These are phyloP conservation scores for Drosophila parthenogenetica DNA, from an alignment of 2,888 invertebrate species.

Conservation along the genomic window DNA sequence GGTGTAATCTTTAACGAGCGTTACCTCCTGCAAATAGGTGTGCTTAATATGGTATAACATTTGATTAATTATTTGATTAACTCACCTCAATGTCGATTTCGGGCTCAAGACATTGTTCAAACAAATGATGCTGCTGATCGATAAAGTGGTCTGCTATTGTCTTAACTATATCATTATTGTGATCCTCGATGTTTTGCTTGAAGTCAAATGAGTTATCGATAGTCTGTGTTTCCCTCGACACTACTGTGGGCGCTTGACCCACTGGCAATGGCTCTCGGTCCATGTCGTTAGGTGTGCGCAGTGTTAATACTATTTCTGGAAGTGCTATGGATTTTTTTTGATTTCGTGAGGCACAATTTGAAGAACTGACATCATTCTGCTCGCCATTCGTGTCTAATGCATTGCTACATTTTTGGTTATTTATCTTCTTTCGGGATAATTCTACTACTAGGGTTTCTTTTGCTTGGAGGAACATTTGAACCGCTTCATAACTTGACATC, in stretches of 20 bases:
- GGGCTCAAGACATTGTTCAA: slow-evolving; percentile 86
- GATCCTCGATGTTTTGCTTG: slow-evolving; percentile 7
- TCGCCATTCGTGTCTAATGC: slow-evolving; percentile 13
- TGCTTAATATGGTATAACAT: too few species aligned
- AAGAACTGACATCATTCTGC: slow-evolving; percentile 12
- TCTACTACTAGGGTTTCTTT: slow-evolving; percentile 88
- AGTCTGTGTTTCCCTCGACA: slow-evolving; percentile 86
- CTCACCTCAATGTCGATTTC: slow-evolving; percentile 88
- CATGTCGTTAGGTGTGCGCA: slow-evolving; percentile 37
- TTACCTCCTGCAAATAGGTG: slow-evolving; percentile 87
- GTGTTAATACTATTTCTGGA: slow-evolving; percentile 51
- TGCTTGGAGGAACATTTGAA: slow-evolving; percentile 87
- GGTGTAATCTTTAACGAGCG: slow-evolving; percentile 86
- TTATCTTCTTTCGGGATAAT: slow-evolving; percentile 85
- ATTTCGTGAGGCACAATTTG: slow-evolving; percentile 26
- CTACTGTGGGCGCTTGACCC: not conserved
- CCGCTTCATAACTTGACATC: slow-evolving; percentile 87
- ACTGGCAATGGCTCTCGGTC: not conserved
- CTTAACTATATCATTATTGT: slow-evolving; percentile 41
- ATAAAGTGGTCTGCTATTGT: slow-evolving; percentile 79
- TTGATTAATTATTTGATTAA: not conserved
- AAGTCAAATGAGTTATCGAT: slow-evolving; percentile 76
- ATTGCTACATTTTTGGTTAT: slow-evolving; percentile 25
- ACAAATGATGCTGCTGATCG: slow-evolving; percentile 85
- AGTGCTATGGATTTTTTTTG: slow-evolving; percentile 7